A percentile compares a stretch with the other conserved stretches of the same genome.
Conservation (phyloP, 37 sponge, comb jelly and placozoan species). For the Beroe forskalii region DNA sequence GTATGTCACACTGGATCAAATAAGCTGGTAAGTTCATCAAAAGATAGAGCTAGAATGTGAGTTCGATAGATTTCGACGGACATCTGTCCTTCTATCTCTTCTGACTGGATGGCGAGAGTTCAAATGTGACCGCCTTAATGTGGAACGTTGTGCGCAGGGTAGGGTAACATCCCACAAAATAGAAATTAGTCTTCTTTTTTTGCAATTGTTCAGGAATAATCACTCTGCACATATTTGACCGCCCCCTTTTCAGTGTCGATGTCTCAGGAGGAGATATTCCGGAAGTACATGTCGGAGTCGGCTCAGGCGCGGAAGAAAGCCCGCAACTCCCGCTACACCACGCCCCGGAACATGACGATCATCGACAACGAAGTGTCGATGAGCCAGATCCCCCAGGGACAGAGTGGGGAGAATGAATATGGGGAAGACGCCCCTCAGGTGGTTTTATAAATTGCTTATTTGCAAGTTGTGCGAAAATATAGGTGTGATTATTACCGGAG, state of each 20-base stretch:
- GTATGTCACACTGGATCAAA: no score
- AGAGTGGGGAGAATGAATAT: neutral
- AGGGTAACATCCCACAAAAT: no score
- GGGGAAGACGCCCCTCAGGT: conserved; percentile 52
- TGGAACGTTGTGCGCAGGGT: neutral
- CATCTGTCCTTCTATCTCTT: no score
- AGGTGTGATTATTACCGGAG: no score
- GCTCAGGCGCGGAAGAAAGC: conserved; percentile 39
- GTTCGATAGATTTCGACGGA: no score
- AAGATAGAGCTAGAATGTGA: no score
- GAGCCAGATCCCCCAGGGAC: neutral
- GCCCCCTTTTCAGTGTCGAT: conserved; percentile 39
- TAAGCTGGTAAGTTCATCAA: no score
- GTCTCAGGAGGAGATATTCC: conserved; percentile 50
- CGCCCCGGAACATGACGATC: neutral
- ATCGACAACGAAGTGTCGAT: conserved; percentile 39
- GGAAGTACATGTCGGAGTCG: conserved; percentile 32
- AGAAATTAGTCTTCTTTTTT: neutral
- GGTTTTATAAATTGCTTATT: no score
- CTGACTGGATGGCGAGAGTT: no score
- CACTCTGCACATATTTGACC: no score
- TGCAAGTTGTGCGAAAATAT: neutral
- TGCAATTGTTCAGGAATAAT: neutral
- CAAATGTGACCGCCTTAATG: no score
- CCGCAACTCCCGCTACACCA: neutral